phyloP scores from a whole-genome alignment of 1,140 invertebrate genomes.

The Penaeus chinensis region DNA sequence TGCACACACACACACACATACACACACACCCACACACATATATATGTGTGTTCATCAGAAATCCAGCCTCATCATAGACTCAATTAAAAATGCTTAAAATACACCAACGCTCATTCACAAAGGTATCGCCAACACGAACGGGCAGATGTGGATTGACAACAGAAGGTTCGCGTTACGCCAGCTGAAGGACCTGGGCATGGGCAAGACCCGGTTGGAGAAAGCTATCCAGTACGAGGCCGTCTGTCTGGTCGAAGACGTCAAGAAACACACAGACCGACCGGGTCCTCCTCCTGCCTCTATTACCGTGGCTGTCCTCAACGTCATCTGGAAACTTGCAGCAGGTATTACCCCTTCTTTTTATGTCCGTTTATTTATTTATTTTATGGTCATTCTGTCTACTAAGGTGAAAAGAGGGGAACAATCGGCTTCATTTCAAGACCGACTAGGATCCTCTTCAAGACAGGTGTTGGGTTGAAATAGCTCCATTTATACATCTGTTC shows the following conservation, averaged over 20 bases:
- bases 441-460: too few relatives aligned
- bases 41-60: too few relatives aligned
- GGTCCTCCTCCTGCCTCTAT: neutral
- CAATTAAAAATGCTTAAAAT: too few relatives aligned
- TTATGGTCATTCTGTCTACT: too few relatives aligned
- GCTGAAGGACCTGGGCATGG: constrained; percentile 31
- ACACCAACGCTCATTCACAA: neutral
- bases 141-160: constrained; percentile 11
- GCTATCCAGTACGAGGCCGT: constrained; percentile 24
- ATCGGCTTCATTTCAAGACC: too few relatives aligned
- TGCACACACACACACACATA: too few relatives aligned
- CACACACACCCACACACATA: too few relatives aligned
- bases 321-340: constrained; percentile 33
- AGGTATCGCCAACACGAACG: constrained; percentile 20
- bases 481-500: too few relatives aligned
- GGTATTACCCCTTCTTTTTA: neutral
- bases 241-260: neutral
- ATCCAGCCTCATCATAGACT: too few relatives aligned
- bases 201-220: neutral
- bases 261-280: neutral
- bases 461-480: too few relatives aligned
- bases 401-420: too few relatives aligned
- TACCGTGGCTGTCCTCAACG: constrained; percentile 31
- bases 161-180: constrained; percentile 25
- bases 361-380: too few relatives aligned